These are phyloP conservation scores for Pollenia amentaria DNA, from an alignment of 2,888 invertebrate genomes.

Conservation along the genomic window DNA sequence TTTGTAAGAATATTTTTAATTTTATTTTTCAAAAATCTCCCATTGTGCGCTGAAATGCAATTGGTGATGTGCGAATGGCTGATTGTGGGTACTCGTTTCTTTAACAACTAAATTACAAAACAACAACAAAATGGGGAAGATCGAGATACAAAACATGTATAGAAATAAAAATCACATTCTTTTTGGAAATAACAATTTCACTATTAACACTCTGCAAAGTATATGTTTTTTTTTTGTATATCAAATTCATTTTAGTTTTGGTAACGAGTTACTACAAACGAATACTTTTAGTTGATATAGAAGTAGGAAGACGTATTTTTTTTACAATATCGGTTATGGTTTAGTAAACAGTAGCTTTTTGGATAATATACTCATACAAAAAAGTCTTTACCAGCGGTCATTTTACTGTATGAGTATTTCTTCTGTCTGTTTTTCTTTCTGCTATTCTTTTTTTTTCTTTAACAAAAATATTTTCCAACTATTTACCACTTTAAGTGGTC, in stretches of 20 bases:
- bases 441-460: conserved; percentile 49
- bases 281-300: neutral
- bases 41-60: conserved; percentile 31
- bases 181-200: conserved; percentile 68
- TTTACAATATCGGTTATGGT: conserved; percentile 69
- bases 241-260: conserved; percentile 38
- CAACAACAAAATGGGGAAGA: conserved; percentile 34
- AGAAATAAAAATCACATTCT: conserved; percentile 65
- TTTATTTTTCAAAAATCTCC: too few relatives aligned
- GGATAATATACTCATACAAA: conserved; percentile 30
- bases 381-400: conserved; percentile 52
- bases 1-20: too few relatives aligned
- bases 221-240: conserved; percentile 37
- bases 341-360: conserved; percentile 71
- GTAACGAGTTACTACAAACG: conserved; percentile 36
- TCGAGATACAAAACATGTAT: conserved; percentile 54
- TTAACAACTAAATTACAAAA: conserved; percentile 37
- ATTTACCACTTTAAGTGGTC: conserved; percentile 71
- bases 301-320: conserved; percentile 56
- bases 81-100: conserved; percentile 60
- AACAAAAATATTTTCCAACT: conserved; percentile 54
- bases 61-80: conserved; percentile 49
- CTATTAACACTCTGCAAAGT: conserved; percentile 70
- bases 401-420: conserved; percentile 17
- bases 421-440: conserved; percentile 22